Conservation (phyloP, 2,797 vertebrate species). For the Brachymystax lenok region DNA sequence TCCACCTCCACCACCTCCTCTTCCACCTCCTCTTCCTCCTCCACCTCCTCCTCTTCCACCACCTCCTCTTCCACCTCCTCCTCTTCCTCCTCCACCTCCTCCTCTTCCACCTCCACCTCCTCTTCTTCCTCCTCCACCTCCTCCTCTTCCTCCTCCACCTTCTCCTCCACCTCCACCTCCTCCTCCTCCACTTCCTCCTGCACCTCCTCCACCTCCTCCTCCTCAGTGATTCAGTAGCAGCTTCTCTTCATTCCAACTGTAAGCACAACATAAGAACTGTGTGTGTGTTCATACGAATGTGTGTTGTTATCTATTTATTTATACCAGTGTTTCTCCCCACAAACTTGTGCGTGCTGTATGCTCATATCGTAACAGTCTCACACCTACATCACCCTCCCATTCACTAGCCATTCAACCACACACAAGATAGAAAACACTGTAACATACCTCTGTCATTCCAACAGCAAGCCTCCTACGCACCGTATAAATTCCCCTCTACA, state of each 20-base stretch:
- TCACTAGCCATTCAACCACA: neutral
- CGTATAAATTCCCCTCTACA: neutral
- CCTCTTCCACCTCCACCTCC: no score
- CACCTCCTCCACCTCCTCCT: no score
- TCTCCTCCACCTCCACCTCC: no score
- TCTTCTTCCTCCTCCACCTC: no score
- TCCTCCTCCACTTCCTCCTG: no score
- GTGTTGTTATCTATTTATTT: neutral
- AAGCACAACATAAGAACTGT: slow-evolving; percentile 20
- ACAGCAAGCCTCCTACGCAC: neutral
- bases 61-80: no score
- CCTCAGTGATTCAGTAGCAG: neutral
- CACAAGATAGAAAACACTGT: neutral
- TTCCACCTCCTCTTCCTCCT: no score
- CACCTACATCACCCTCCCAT: neutral
- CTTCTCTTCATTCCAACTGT: slow-evolving; percentile 34
- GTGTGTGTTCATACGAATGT: neutral
- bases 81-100: accelerated
- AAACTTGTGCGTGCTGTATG: neutral
- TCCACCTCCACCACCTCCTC: slow-evolving; percentile 52
- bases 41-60: no score
- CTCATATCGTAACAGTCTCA: neutral
- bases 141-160: no score
- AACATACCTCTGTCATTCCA: neutral
- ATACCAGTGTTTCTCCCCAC: neutral